These are phyloP conservation scores for Palythoa grandiflora DNA, from an alignment of 92 coral and sea anemone species.

Conservation along the genomic window DNA sequence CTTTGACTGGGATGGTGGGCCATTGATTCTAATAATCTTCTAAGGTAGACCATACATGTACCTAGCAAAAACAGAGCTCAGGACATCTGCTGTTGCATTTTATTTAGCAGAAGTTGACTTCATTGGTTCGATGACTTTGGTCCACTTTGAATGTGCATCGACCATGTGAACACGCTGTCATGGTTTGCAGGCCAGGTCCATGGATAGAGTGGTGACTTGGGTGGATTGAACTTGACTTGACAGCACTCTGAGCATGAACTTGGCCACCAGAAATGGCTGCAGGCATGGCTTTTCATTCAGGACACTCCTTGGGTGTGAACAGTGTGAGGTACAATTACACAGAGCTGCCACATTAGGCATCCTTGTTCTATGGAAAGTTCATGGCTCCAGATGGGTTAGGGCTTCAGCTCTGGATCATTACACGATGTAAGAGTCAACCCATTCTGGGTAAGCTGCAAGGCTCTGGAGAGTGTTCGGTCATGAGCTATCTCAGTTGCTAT, in stretches of 20 bases:
- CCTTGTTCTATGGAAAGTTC: too few relatives aligned
- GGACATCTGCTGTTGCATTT: conserved; percentile 45
- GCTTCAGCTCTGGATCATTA: conserved; percentile 53
- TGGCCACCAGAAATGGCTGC: conserved; percentile 49
- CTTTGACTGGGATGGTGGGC: conserved; percentile 60
- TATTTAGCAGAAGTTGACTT: conserved; percentile 52
- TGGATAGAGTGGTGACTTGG: conserved; percentile 26
- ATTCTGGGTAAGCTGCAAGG: conserved; percentile 39
- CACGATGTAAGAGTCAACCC: conserved; percentile 45
- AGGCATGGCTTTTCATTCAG: conserved; percentile 47
- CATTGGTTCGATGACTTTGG: conserved; percentile 68
- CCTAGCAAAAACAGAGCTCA: conserved; percentile 52
- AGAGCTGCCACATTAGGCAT: conserved; percentile 50
- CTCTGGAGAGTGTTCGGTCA: too few relatives aligned
- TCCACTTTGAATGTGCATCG: conserved; percentile 70
- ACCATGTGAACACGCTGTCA: conserved; percentile 43
- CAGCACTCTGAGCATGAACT: conserved; percentile 37
- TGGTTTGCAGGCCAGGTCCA: conserved; percentile 43
- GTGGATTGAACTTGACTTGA: conserved; percentile 16
- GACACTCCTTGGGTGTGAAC: conserved; percentile 6
- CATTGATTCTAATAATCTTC: conserved; percentile 54
- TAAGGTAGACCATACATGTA: conserved; percentile 64
- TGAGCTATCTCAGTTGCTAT: too few relatives aligned
- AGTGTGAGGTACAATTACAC: conserved; percentile 51
- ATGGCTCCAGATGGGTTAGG: conserved; percentile 36